Evolutionary conservation across 2,797 vertebrate species (phyloP), one percentile per base, ranked within the genome.

Genomic region (Benthosema pterotum): DNA sequence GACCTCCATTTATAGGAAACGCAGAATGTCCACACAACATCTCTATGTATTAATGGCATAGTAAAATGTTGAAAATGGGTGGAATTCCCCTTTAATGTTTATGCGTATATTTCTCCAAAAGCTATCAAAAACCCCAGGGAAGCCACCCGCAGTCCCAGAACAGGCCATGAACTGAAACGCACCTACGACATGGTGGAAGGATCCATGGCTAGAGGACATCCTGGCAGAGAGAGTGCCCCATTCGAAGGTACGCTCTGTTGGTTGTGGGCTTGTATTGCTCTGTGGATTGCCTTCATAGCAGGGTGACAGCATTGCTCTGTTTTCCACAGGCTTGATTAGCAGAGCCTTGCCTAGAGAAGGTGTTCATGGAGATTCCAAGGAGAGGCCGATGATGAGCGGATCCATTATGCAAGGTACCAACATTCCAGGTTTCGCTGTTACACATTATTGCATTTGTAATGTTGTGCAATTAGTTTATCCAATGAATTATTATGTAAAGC

Each of bases 401-500:
- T 99, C 98, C 60, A 99, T 99, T 77, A 99, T 99, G 96, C 97
- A 99, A 90, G 98, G 98, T 99, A 89, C 67, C 42, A 5, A 19
- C 32, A 18, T 18, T 51, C 9, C 42, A 15, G 61, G 67, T 16
- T 18, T 68, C 16, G 1, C 16, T 28, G 28, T 28, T 28, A 32
- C 32, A 32, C 9, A 32, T 32, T 32, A 8, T 32, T 22, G 19
- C 19, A 32, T 32, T 32, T 32, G 6, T 8, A 32, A 32, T 32
- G 32, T 32, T 32, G 32, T 6, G 32, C 6, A 8, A 32, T 32
- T 32, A 32, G 8, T 32, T 32, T 32, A 32, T 32, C 7, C 32
- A 32, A 32, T 32, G 6, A 32, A 32, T 32, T 8, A 32, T 32
- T 1, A 32, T 32, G 32, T 32, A 32, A 32, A 32, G 32, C 32